Base-by-base conservation (phyloP, 2,888 invertebrate species). In the Parelbella ahira region DNA sequence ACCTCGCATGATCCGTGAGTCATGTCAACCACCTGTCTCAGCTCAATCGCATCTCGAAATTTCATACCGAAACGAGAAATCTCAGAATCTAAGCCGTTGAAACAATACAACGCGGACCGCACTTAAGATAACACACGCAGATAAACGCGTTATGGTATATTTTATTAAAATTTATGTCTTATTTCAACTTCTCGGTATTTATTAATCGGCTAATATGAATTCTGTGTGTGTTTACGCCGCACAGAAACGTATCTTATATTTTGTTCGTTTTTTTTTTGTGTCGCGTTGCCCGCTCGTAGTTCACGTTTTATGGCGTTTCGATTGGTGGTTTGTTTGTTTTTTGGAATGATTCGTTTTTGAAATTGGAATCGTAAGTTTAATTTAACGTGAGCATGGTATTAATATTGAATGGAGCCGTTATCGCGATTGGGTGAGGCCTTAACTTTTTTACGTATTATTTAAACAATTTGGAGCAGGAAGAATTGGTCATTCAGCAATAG, bases 81-180 rank as follows among this genome's bases (percentile, higher is more conserved):
- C 63, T 65, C 51, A 53, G 53, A 61, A 63, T 63, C 66, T 67
- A 54, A 60, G 50, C 36, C 50, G 59, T 59, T 65, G 60, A 68
- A 73, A 81, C 80, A 80, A 81, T 78, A 70, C 64, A 46, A 44
- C 50, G 53, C 54, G 53, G 47, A 48, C 47, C 54, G 56, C 54
- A 77, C 66, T 74, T 74, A 59, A 82, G 82, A 84, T 84, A 56
- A 61, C 58, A 62, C 63, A 52, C 29, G 39, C 54, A 59, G 81
- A 82, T 83, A 77, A 59, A 65, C 63, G 59, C 49, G 58, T 72
- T 77, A 76, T 75, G 70, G 72, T 69, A 65, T 76, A 79, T 81
- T 79, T 80, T 80, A 81, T 76, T 73, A 72, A 80, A 84, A 87
- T 86, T 84, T 86, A 86, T 86, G 82, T 87, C 84, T 86, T 81